Evolutionary conservation across 2,797 vertebrate species (phyloP), one percentile per base, ranked within the genome.

Genomic region (Arctocebus calabarensis): DNA sequence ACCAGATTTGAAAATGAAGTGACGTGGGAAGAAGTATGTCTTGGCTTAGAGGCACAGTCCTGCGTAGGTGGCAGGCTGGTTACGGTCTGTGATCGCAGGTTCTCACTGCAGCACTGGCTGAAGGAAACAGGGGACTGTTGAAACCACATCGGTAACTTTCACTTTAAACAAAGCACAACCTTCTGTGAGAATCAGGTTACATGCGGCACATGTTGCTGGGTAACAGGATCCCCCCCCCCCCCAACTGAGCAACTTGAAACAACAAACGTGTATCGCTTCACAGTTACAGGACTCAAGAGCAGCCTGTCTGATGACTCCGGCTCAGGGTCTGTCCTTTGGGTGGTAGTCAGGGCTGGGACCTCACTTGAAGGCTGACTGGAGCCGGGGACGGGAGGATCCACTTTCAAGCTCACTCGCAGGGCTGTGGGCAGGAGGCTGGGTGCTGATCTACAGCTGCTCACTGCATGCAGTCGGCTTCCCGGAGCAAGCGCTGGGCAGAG

Each of bases 381-480:
- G 61, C 9, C 45, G 13, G 0, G 2, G 57, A 5, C 45, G 23
- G 23, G 48, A 29, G 25, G 64, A 13, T 12, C 25, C n/a, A 6
- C 25, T 12, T 82, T 45, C 32, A 7, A 0, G n/a, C 45, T 14
- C 20, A 3, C 34, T 12, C 3, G 0, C 0, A 0, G 7, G 59
- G 5, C 3, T 19, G 14, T 20, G 73, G 37, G 23, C 11, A 6
- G 78, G 43, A 48, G 48, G 74, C 70, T n/a, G 22, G 57, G 13
- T 37, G 27, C 86, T 87, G 0, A 0, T 57, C 62, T 16, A 14
- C 2, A 5, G 64, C 64, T 37, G 23, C 70, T 9, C 37, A 17
- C 61, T 1, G 20, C 17, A 3, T 2, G 34, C 20, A n/a, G 8
- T 8, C 1, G 0, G 73, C 43, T 55, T 40, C 34, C 37, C 43